Evolutionary conservation across 2,113 vertebrate genomes (phyloP).

Genomic region (Amphiprion percula): DNA sequence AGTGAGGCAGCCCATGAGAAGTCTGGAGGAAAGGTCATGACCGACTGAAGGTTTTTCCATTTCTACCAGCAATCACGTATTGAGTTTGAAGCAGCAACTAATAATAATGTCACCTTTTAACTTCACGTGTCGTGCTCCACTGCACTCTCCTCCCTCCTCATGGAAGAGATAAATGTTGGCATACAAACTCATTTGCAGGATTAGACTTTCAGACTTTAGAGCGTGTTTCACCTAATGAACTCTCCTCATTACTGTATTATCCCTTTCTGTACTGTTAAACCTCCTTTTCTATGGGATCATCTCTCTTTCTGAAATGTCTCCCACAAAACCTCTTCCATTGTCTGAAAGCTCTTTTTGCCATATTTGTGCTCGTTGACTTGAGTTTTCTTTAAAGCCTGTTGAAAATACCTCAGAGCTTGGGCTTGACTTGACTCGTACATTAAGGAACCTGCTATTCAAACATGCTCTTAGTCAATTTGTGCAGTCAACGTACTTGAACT

Average conservation of each 20-base stretch:
- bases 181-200: no score
- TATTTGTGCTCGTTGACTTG: no score
- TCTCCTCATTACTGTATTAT: not conserved
- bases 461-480: not conserved
- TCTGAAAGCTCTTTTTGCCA: no score
- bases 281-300: no score
- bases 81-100: constrained; percentile 5
- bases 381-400: not conserved
- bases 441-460: constrained; percentile 1
- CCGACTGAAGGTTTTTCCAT: constrained; percentile 28
- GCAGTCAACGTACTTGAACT: no score
- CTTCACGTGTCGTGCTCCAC: not conserved
- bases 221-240: not conserved
- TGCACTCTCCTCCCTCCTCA: not conserved
- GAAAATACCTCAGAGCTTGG: not conserved
- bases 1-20: constrained; percentile 2
- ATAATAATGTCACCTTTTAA: constrained; percentile 15
- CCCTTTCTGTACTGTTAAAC: not conserved
- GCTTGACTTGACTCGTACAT: not conserved
- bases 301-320: no score
- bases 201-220: not conserved
- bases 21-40: constrained; percentile 36
- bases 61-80: constrained; percentile 9
- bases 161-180: not conserved
- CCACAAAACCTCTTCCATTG: not conserved